Conservation (phyloP, 2,113 vertebrate genomes). For the Gnathonemus longibarbis region DNA sequence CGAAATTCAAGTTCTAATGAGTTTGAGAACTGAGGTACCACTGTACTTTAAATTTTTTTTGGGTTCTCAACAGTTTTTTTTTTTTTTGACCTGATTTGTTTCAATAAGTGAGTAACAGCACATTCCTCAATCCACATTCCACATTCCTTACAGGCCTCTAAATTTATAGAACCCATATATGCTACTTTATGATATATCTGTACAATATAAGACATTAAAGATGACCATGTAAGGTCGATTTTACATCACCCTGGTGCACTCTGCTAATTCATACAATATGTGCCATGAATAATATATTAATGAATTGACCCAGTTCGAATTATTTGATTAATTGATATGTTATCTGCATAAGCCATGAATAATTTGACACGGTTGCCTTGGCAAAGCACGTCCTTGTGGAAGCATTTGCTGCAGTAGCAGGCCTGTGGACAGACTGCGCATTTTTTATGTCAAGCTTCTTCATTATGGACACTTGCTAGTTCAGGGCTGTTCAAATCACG, state of each 20-base stretch:
- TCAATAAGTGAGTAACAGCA: neutral
- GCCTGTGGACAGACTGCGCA: neutral
- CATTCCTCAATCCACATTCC: neutral
- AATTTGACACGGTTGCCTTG: neutral
- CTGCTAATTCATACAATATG: neutral
- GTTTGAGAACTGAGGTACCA: too few species aligned
- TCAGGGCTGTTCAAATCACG: neutral
- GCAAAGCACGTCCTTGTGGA: neutral
- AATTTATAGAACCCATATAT: neutral
- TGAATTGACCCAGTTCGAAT: neutral
- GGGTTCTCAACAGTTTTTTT: neutral
- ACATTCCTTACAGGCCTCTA: neutral
- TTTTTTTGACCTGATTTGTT: neutral
- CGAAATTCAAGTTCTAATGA: too few species aligned
- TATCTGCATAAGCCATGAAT: neutral
- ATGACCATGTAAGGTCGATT: neutral
- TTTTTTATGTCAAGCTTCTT: neutral
- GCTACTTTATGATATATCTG: neutral
- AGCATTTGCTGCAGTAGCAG: neutral
- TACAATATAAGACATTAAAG: neutral
- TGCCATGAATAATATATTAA: neutral
- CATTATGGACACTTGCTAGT: neutral
- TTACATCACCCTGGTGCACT: neutral
- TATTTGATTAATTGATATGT: neutral
- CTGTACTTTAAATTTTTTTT: neutral